A percentile compares a stretch with the other conserved stretches of the same genome.
These are phyloP conservation scores for Sciurus carolinensis DNA, from an alignment of 2,797 vertebrate species.

Conservation along the genomic window DNA sequence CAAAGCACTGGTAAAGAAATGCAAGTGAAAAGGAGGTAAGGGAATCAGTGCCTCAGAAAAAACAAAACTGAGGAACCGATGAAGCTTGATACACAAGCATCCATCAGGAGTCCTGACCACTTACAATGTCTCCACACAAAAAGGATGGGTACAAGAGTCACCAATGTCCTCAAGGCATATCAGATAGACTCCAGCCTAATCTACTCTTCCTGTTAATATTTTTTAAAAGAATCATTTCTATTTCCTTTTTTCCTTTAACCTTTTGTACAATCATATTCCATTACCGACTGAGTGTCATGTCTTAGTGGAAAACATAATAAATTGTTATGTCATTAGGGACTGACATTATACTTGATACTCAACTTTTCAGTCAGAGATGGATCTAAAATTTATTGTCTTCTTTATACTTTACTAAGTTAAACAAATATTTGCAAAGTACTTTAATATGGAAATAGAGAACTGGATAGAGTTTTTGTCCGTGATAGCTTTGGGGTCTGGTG, in stretches of 20 bases:
- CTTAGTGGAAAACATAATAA: neutral
- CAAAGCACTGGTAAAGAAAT: neutral
- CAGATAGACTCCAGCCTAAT: neutral
- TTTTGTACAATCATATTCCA: neutral
- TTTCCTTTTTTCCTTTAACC: neutral
- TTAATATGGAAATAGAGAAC: neutral
- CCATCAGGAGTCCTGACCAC: neutral
- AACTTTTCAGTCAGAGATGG: neutral
- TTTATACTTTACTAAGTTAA: neutral
- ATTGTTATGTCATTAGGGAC: neutral
- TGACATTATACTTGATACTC: neutral
- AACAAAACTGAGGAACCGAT: neutral
- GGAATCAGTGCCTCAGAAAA: neutral
- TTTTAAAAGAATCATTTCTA: neutral
- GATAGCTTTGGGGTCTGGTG: no score
- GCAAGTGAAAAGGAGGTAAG: neutral
- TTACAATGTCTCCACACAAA: neutral
- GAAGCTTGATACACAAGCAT: neutral
- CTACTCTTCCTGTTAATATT: neutral
- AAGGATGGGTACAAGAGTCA: neutral
- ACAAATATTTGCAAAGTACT: conserved; percentile 31
- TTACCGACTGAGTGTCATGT: neutral
- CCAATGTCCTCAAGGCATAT: neutral
- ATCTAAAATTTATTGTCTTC: neutral
- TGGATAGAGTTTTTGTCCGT: neutral